Percentiles rank a stretch among this genome's conserved stretches.
These are phyloP conservation scores for Leptopilina syphax DNA, from an alignment of 2,888 invertebrate genomes.

Conservation along the genomic window DNA sequence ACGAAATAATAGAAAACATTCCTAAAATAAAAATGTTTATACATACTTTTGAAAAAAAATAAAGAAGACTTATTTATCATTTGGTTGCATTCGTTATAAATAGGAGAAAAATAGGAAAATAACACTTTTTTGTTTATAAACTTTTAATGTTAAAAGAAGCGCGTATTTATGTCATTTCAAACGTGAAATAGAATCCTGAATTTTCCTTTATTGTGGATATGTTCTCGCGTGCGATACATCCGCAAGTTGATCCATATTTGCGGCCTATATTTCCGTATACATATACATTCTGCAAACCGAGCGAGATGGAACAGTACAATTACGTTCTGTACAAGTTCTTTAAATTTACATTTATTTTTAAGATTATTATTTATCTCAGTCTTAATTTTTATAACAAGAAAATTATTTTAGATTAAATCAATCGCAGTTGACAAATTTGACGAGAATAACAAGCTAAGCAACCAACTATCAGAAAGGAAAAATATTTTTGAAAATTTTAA, in stretches of 20 bases:
- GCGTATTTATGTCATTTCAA: not conserved
- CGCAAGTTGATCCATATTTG: constrained; percentile 67
- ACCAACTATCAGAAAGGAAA: too few species aligned
- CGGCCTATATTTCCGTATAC: constrained; percentile 65
- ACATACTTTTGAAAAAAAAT: too few species aligned
- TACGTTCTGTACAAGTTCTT: constrained; percentile 44
- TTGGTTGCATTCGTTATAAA: not conserved
- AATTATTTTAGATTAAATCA: too few species aligned
- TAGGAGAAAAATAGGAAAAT: too few species aligned
- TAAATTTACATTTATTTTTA: not conserved
- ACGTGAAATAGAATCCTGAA: constrained; percentile 43
- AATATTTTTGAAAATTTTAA: too few species aligned
- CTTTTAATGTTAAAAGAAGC: not conserved
- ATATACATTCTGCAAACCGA: constrained; percentile 53
- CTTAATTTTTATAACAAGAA: too few species aligned
- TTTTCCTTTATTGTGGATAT: constrained; percentile 51
- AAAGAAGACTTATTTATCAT: too few species aligned
- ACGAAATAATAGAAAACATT: too few species aligned
- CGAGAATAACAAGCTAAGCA: too few species aligned
- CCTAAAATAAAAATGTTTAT: too few species aligned
- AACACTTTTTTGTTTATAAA: not conserved
- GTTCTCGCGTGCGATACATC: constrained; percentile 59
- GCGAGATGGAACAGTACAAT: constrained; percentile 57
- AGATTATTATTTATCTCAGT: not conserved
- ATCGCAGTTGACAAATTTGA: too few species aligned